Evolutionary conservation across 2,113 vertebrate genomes (phyloP).

Genomic region (Pseudorasbora parva): DNA sequence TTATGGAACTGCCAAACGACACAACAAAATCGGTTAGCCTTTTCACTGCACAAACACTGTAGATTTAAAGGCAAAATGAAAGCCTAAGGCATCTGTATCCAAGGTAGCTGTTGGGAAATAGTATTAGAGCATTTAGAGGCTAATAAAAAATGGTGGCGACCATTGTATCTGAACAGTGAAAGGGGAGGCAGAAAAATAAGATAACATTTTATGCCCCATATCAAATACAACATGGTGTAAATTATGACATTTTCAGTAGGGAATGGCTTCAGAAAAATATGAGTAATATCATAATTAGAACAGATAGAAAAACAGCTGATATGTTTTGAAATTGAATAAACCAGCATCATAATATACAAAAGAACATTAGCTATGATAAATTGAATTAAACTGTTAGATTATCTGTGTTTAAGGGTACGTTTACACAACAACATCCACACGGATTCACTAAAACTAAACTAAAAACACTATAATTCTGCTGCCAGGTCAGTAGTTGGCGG

Average conservation of each 20-base stretch:
- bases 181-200: neutral
- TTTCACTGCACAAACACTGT: neutral
- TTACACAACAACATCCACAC: too few relatives aligned
- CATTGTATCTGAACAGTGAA: neutral
- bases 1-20: neutral
- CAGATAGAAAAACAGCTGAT: neutral
- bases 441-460: too few relatives aligned
- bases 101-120: constrained; percentile 5
- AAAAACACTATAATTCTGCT: too few relatives aligned
- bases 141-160: neutral
- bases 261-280: neutral
- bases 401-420: too few relatives aligned
- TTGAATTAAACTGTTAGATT: too few relatives aligned
- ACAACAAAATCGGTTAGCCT: neutral
- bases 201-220: neutral
- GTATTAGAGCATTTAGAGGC: constrained; percentile 23
- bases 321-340: neutral
- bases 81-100: constrained; percentile 5
- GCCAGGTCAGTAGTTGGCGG: too few relatives aligned
- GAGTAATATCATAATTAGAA: neutral
- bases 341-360: neutral
- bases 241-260: neutral
- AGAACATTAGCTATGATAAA: neutral
- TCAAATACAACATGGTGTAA: neutral
- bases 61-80: neutral